Conservation (phyloP, 2,797 vertebrate genomes). For the Mormyrus proboscirostris region DNA sequence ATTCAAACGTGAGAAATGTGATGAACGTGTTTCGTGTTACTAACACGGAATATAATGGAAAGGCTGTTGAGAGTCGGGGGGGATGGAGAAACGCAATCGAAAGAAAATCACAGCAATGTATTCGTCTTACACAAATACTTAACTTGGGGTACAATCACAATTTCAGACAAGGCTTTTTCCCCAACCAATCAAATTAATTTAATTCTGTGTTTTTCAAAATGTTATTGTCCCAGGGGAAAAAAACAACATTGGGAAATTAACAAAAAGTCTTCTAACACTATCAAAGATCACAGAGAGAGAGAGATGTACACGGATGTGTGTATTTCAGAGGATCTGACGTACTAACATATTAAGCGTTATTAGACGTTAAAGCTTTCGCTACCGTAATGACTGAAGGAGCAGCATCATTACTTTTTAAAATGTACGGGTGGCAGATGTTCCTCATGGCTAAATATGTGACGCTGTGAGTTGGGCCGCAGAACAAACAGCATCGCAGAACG, state of each 20-base stretch:
- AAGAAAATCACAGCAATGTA: neutral
- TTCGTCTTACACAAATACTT: neutral
- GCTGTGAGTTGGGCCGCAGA: neutral
- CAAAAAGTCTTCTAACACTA: neutral
- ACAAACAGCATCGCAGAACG: neutral
- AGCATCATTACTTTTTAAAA: neutral
- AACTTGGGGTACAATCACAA: neutral
- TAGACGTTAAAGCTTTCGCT: neutral
- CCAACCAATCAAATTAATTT: neutral
- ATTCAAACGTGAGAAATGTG: neutral
- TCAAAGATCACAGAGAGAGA: neutral
- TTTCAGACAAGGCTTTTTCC: neutral
- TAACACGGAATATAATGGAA: neutral
- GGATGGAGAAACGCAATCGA: neutral
- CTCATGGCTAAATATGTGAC: neutral
- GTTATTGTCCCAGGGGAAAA: neutral
- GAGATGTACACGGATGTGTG: neutral
- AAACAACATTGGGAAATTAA: neutral
- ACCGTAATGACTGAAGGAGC: neutral
- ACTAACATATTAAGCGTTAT: neutral
- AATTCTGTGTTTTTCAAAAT: neutral
- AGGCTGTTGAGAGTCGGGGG: neutral
- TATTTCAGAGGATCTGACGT: neutral
- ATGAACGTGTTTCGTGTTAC: neutral
- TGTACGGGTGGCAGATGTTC: neutral